phyloP scores from a whole-genome alignment of 2,888 invertebrate genomes.

The Patella caerulea region DNA sequence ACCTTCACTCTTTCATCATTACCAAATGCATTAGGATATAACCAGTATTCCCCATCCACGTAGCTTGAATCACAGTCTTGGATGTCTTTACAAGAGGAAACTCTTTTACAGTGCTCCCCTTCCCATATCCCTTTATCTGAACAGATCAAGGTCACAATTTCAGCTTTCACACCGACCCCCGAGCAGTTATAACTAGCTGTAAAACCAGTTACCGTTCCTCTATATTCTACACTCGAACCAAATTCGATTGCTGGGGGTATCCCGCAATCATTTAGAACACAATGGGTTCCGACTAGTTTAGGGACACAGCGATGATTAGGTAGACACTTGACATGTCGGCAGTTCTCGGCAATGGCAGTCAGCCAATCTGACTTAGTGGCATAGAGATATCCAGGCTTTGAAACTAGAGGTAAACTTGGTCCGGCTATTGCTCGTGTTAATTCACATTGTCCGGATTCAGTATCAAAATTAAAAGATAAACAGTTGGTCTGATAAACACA shows the following conservation, averaged over 20 bases:
- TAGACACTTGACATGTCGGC: background rate
- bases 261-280: background rate
- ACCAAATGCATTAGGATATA: background rate
- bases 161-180: background rate
- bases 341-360: background rate
- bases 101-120: background rate
- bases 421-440: background rate
- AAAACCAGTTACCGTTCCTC: background rate
- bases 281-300: background rate
- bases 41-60: slow-evolving; percentile 1
- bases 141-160: background rate
- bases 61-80: background rate
- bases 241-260: background rate
- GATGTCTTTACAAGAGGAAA: background rate
- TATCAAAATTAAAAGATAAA: slow-evolving; percentile 5
- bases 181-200: background rate
- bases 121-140: background rate
- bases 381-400: background rate
- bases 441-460: background rate
- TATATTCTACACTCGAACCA: background rate
- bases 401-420: background rate
- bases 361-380: background rate
- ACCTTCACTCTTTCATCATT: background rate
- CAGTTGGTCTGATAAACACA: slow-evolving; percentile 6
- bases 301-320: background rate